Base-by-base conservation (phyloP, 2,113 vertebrate genomes). In the Semnornis frantzii region DNA sequence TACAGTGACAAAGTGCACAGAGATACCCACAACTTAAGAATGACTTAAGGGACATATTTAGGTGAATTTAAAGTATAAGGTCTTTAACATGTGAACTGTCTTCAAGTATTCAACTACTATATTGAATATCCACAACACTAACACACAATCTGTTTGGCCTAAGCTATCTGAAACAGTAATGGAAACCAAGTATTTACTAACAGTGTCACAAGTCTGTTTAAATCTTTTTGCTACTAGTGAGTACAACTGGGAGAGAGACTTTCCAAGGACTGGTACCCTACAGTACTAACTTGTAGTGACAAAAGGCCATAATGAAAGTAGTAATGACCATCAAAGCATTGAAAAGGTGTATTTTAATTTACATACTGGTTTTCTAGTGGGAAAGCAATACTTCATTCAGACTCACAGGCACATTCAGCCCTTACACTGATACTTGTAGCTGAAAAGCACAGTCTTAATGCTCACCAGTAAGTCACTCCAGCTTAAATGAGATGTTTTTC, bases 401-500 rank as follows among this genome's bases (percentile, higher is more conserved):
- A 78, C 52, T 66, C 81, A 87, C 79, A 58, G 82, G 81, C 80
- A 74, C 48, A 85, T 82, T 91, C 81, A 96, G 78, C 75, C 71
- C 85, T 82, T 75, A 87, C 71, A 31, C 19, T 63, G 94, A 94
- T 73, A 92, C 58, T 68, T 91, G 50, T 13, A 83, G 72, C 69
- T 91, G 87, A 73, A 85, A 89, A 95, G 88, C 84, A 85, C 59
- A 87, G 69, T 64, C 86, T 66, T 12, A 92, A 87, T 96, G 76
- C 76, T 90, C 85, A 5, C n/a, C 74, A 95, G 95, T 80, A 95
- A 96, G 54, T 73, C 84, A 97, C 58, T 57, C 64, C 79, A 82
- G 85, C 23, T 94, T 89, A 93, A 91, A 94, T 33, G 82, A 44
- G 76, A 52, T 65, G 54, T 34, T 57, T 84, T 17, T 30, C 37